phyloP scores from a whole-genome alignment of 2,797 vertebrate genomes.

The Ispidina lecontei region DNA sequence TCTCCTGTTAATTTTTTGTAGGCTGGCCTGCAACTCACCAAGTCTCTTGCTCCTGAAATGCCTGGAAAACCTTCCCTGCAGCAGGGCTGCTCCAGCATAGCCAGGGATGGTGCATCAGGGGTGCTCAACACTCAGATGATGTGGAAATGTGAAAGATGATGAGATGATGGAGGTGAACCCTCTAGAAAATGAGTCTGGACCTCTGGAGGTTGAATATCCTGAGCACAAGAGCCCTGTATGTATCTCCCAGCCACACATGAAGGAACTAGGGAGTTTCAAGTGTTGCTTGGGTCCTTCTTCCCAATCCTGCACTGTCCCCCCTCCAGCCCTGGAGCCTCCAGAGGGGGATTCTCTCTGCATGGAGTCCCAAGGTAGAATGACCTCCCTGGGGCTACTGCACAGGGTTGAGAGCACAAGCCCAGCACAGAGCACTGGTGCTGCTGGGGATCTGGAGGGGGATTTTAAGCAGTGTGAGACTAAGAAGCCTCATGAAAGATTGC shows the following conservation, averaged over 20 bases:
- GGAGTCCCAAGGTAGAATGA: neutral
- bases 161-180: fast-evolving
- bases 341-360: neutral
- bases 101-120: neutral
- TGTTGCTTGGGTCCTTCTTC: neutral
- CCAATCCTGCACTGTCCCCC: neutral
- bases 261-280: neutral
- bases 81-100: neutral
- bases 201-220: neutral
- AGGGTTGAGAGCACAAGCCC: fast-evolving
- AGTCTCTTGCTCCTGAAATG: neutral
- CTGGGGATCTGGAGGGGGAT: neutral
- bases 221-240: neutral
- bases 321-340: neutral
- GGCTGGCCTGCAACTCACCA: neutral
- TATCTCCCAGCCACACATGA: neutral
- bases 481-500: neutral
- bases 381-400: neutral
- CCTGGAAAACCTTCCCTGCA: neutral
- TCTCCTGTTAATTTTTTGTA: neutral
- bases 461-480: neutral
- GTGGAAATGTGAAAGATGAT: fast-evolving
- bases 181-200: neutral
- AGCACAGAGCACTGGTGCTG: neutral
- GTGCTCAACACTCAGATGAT: neutral